phyloP scores from a whole-genome alignment of 2,888 invertebrate species.

The Epinotia ramella region DNA sequence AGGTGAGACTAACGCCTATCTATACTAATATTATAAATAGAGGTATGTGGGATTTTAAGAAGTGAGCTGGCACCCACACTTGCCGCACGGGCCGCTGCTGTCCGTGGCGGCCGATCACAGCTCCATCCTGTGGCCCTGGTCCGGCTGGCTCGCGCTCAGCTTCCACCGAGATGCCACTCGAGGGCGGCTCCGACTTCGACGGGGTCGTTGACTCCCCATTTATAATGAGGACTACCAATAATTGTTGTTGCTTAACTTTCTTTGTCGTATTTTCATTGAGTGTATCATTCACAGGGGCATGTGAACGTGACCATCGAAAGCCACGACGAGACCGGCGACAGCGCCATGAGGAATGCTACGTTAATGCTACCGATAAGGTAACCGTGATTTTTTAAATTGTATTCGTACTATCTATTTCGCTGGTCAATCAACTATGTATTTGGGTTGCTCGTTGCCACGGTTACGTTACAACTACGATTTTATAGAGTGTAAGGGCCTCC shows the following conservation, averaged over 20 bases:
- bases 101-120: conserved; percentile 92
- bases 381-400: conserved; percentile 9
- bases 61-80: conserved; percentile 95
- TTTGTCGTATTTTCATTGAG: neutral
- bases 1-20: too few species aligned
- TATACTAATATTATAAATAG: too few species aligned
- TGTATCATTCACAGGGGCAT: conserved; percentile 88
- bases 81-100: conserved; percentile 91
- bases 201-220: conserved; percentile 64
- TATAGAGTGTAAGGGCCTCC: too few species aligned
- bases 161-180: conserved; percentile 83
- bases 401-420: neutral
- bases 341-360: conserved; percentile 73
- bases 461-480: too few species aligned
- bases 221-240: too few species aligned
- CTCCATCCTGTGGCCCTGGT: conserved; percentile 97
- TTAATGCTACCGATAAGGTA: conserved; percentile 80
- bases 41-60: too few species aligned
- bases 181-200: conserved; percentile 81
- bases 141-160: conserved; percentile 95
- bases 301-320: conserved; percentile 93
- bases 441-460: too few species aligned
- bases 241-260: too few species aligned
- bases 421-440: too few species aligned
- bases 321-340: conserved; percentile 86